A percentile compares a stretch with the other conserved stretches of the same genome.
These are phyloP conservation scores for Ceratosolen fusciceps DNA, from an alignment of 1,140 invertebrate species.

Conservation along the genomic window DNA sequence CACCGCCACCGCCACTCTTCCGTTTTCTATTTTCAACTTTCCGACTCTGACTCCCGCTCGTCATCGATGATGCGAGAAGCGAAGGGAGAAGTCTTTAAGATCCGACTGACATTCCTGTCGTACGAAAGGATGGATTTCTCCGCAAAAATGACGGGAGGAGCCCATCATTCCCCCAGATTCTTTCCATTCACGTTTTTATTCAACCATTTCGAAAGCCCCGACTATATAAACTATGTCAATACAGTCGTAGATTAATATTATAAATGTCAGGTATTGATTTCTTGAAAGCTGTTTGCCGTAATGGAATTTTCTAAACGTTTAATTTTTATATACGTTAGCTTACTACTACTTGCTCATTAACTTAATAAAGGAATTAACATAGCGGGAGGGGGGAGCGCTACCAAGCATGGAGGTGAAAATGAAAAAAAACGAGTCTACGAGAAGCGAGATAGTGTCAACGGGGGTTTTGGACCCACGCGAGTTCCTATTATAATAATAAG, in stretches of 20 bases:
- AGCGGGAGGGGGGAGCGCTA: not conserved
- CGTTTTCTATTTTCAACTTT: not conserved
- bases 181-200: not conserved
- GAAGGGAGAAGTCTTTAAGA: slow-evolving; percentile 46
- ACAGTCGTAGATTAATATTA: too few relatives aligned
- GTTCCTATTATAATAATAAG: slow-evolving; percentile 30
- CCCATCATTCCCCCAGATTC: not conserved
- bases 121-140: slow-evolving; percentile 6
- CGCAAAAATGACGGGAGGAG: slow-evolving; percentile 21
- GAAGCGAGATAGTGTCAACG: not conserved
- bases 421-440: not conserved
- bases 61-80: slow-evolving; percentile 54
- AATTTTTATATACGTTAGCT: too few relatives aligned
- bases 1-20: not conserved
- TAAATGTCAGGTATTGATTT: too few relatives aligned
- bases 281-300: too few relatives aligned
- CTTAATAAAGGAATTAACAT: too few relatives aligned
- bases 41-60: not conserved
- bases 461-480: slow-evolving; percentile 11
- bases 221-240: not conserved
- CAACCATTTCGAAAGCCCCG: not conserved
- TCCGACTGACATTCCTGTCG: not conserved
- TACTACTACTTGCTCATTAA: too few relatives aligned
- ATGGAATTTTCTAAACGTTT: too few relatives aligned
- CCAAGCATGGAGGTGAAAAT: not conserved